Base-by-base conservation (phyloP, 2,888 invertebrate genomes). In the Luffia ferchaultella region DNA sequence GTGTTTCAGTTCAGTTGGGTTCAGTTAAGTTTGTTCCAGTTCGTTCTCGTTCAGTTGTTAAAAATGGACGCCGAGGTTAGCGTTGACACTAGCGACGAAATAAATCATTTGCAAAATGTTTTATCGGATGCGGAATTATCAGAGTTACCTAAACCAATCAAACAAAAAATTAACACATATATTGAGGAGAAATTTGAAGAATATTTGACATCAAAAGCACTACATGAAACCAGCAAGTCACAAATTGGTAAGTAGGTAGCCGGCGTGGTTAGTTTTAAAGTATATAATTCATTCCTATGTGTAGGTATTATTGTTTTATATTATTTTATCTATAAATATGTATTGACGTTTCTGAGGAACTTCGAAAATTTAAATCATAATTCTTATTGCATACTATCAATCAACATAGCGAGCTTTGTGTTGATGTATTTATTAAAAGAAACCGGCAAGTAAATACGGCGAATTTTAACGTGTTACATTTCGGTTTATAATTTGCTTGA, bases 181-280 rank as follows among this genome's bases (percentile, higher is more conserved):
- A 82, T 88, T 49, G 85, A 80, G 46, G 80, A 86, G 52, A 88
- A 89, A 67, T 88, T 90, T 64, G 90, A 90, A 61, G 90, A 91
- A 67, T 89, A 89, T 57, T 80, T 92, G 60, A 91, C 90, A 51
- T 86, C 90, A 20, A 91, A 90, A 73, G 93, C 92, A 2, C 83
- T 92, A 20, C 88, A 89, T 54, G 91, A 91, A 76, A 87, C 89
- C 54, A 86, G 85, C 60, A 87, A 86, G 68, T 80, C 82, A 54
- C 87, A 85, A 64, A 84, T 87, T 62, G 90, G 91, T 91, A 67
- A 72, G 70, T 57, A 56, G n/a, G n/a, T 42, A 19, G 18, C 18
- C 18, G 42, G 18, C 16, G 16, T 16, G n/a, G 47, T 47, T 47
- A 50, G 50, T 46, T 20, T 49, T 52, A 50, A 45, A 41, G 3